phyloP scores from a whole-genome alignment of 1,140 invertebrate species.

The Orius laevigatus region DNA sequence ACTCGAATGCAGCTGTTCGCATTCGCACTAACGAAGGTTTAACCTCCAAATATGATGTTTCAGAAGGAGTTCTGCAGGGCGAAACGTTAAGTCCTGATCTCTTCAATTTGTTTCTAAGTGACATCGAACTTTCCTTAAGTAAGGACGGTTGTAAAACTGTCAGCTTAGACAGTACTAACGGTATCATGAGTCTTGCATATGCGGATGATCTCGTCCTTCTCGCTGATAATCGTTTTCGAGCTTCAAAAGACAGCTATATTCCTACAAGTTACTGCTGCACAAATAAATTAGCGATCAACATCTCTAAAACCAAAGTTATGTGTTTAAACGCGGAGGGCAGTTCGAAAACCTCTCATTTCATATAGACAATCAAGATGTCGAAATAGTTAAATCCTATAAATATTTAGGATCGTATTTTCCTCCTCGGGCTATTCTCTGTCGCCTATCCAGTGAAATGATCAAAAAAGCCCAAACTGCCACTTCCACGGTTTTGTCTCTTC shows the following conservation, averaged over 20 bases:
- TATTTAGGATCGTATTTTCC: conserved; percentile 4
- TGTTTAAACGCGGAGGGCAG: conserved; percentile 19
- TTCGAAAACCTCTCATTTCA: neutral
- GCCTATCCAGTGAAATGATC: conserved; percentile 1
- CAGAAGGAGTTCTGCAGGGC: conserved; percentile 20
- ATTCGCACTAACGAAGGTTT: conserved; percentile 7
- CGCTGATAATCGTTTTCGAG: too few relatives aligned
- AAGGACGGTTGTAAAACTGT: conserved; percentile 4
- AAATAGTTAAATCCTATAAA: neutral
- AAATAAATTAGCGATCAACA: conserved; percentile 17
- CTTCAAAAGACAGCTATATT: neutral
- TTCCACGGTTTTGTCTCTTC: neutral
- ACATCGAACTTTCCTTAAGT: conserved; percentile 16
- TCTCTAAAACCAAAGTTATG: conserved; percentile 21
- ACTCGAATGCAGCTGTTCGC: conserved; percentile 13
- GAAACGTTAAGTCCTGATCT: conserved; percentile 17
- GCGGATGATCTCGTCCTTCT: neutral
- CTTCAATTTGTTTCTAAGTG: conserved; percentile 19
- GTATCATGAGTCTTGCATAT: conserved; percentile 15
- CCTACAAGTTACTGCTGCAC: conserved; percentile 16
- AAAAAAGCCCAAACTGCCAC: conserved; percentile 11
- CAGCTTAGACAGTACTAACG: conserved; percentile 3
- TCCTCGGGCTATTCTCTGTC: neutral
- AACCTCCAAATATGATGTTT: conserved; percentile 7
- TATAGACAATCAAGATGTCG: neutral